Base-by-base conservation (phyloP, 2,888 invertebrate genomes). In the Asteroscopus sphinx region DNA sequence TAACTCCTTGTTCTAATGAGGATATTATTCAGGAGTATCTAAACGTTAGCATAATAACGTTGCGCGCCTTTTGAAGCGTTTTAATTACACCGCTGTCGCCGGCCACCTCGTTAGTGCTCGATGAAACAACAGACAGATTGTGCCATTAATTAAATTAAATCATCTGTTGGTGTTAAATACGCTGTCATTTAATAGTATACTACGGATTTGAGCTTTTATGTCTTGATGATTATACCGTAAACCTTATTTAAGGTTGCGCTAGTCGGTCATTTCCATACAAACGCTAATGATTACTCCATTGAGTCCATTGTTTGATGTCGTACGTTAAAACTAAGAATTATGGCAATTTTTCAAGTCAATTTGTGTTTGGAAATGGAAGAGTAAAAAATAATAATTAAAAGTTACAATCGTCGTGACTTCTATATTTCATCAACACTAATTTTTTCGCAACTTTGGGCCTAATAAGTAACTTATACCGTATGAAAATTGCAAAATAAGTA, bases 11-110 rank as follows among this genome's bases (percentile, higher is more conserved):
- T 68, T 77, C 77, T 90, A 91, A 91, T 91, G 88, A 90, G 90
- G 88, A 91, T 88, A 93, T 91, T 91, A 90, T 89, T 91, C 86
- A 88, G 86, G 80, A 84, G 79, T 76, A 82, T 81, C 83, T 84
- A 76, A 83, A 83, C 77, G 79, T 69, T 74, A 76, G 68, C 77
- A 69, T 80, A 76, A 75, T 73, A 73, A 68, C 74, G 69, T 72
- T 65, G 79, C 73, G 76, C 79, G 72, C 74, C 80, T 81, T 82
- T 81, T 74, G 70, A 76, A 79, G 79, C 80, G 80, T 76, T 84
- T 88, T 89, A 89, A 89, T 89, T 89, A 87, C 81, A 79, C 69
- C 79, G 78, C 74, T 78, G 77, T 73, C 78, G 77, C 76, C 78
- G 78, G 75, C 79, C 77, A 80, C 79, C 83, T 87, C 86, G 85